Base-by-base conservation (phyloP, 2,797 vertebrate species). In the Acanthurus tractus region DNA sequence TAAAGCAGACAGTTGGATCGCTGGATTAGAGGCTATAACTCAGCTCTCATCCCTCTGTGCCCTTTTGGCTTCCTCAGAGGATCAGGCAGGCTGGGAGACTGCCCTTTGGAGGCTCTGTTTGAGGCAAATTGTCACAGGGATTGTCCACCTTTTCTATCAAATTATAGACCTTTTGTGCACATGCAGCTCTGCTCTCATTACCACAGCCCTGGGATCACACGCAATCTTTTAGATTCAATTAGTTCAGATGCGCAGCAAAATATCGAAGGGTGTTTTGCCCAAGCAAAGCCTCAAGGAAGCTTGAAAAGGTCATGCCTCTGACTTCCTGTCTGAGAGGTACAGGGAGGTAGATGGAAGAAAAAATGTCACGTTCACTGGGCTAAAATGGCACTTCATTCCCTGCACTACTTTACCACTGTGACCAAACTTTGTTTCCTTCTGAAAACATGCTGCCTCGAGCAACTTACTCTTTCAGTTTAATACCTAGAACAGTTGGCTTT, bases 161-260 rank as follows among this genome's bases (percentile, higher is more conserved):
- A 89, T 87, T 89, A 67, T 82, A 86, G 90, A 93, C 91, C 90
- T 93, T 94, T 93, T 88, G 89, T 92, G 77, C 36, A 29, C 81
- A 78, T 86, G 87, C 91, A 82, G 88, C 86, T 85, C 83, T 38
- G 70, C 89, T 86, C 92, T 94, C 93, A 94, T 95, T 95, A 93
- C 86, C 72, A 66, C 84, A 83, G 89, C 83, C 81, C 58, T 48
- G 49, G 82, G 88, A 92, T 93, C 88, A 85, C 84, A 84, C 74
- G 66, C 89, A 89, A 87, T 92, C 88, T 93, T 91, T 92, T 91
- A 91, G 86, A 94, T 94, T 94, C 92, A 94, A 95, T 95, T 95
- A 95, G 93, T 86, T 92, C 69, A 54, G 85, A 89, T 85, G 86
- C 67, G 18, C 88, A 62, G 88, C 84, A 86, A 93, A 93, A 92